These are phyloP conservation scores for Netelia melanura DNA, from an alignment of 2,888 invertebrate species.

Conservation along the genomic window DNA sequence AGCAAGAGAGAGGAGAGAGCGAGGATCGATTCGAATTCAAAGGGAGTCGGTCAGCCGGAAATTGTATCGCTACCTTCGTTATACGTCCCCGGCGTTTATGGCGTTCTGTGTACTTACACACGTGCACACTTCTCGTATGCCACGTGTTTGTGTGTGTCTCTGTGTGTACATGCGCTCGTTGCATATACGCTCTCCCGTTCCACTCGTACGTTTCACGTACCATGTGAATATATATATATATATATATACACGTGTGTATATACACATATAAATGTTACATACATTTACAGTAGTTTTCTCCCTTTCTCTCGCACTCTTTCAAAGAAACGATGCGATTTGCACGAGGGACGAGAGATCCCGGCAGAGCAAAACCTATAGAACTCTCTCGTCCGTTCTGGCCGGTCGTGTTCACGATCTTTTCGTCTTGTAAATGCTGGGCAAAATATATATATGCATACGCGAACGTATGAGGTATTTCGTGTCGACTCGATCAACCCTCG, in stretches of 20 bases:
- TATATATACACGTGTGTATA: background rate
- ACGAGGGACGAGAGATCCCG: slow-evolving; percentile 44
- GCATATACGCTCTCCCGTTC: background rate
- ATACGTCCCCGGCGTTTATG: slow-evolving; percentile 64
- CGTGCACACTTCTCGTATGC: background rate
- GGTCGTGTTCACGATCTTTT: slow-evolving; percentile 40
- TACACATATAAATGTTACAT: background rate
- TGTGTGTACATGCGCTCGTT: background rate
- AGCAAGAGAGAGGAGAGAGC: slow-evolving; percentile 47
- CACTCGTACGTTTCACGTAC: background rate
- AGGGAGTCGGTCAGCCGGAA: slow-evolving; percentile 72
- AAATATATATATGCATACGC: background rate
- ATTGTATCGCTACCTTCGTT: slow-evolving; percentile 71
- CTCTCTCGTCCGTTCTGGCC: slow-evolving; percentile 5
- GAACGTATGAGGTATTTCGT: no score
- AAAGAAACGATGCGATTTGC: slow-evolving; percentile 63
- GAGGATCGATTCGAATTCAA: slow-evolving; percentile 72
- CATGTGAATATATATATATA: background rate
- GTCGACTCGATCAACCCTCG: no score
- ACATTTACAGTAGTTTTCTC: background rate
- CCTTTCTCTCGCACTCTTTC: slow-evolving; percentile 13
- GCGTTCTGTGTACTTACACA: slow-evolving; percentile 21
- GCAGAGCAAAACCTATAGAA: slow-evolving; percentile 16
- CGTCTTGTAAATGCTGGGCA: slow-evolving; percentile 45
- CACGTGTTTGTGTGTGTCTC: background rate